Evolutionary conservation across 64 coral and sea anemone species (phyloP).

Genomic region (Platygyra sinensis): DNA sequence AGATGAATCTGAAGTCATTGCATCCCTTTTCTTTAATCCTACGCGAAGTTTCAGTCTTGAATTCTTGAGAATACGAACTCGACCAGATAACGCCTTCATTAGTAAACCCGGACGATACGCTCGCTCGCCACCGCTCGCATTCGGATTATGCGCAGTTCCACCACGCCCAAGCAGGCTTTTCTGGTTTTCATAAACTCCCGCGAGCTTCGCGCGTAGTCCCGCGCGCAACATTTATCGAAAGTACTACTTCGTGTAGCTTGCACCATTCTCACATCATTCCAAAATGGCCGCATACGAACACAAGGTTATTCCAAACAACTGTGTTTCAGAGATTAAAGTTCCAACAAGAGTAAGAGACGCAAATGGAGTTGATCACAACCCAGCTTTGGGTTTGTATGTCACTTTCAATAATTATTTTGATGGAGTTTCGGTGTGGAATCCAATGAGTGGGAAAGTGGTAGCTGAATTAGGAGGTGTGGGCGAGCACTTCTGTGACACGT

Average conservation of each 20-base stretch:
- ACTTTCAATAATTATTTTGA: not conserved
- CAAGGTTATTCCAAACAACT: constrained; percentile 19
- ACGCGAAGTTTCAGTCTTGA: constrained; percentile 33
- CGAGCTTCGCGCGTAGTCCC: not conserved
- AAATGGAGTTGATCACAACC: not conserved
- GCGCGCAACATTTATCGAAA: not conserved
- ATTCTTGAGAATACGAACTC: constrained; percentile 37
- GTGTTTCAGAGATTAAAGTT: not conserved
- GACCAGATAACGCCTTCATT: constrained; percentile 44
- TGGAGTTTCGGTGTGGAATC: not conserved
- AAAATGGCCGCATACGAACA: not conserved
- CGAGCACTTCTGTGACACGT: not conserved
- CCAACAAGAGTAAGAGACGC: not conserved
- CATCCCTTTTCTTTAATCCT: constrained; percentile 47
- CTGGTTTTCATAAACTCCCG: constrained; percentile 1
- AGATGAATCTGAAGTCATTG: constrained; percentile 40
- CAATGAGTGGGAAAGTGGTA: not conserved
- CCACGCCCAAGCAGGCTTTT: constrained; percentile 15
- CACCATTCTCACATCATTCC: no score
- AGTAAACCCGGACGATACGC: not conserved
- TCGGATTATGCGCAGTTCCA: constrained; percentile 32
- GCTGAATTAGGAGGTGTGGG: not conserved
- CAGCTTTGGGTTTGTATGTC: constrained; percentile 2
- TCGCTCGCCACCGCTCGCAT: no score
- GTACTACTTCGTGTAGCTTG: no score